Evolutionary conservation across 2,888 invertebrate species (phyloP).

Genomic region (Drosophila melanosoma): DNA sequence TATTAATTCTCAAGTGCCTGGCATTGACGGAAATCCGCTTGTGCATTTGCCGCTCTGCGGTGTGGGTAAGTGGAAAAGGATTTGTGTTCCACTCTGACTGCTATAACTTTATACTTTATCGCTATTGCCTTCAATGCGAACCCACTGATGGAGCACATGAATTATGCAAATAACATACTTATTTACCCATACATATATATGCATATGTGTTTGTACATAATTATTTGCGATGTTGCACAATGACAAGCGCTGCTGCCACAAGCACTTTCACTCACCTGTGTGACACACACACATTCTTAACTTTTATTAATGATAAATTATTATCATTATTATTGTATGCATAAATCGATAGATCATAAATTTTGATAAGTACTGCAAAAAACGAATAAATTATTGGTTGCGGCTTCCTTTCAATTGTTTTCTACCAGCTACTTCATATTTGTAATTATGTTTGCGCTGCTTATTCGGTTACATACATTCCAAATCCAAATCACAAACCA

Average conservation of each 20-base stretch:
- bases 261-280: conserved; percentile 32
- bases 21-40: conserved; percentile 70
- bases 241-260: conserved; percentile 6
- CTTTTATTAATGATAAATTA: conserved; percentile 5
- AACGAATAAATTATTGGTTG: conserved; percentile 51
- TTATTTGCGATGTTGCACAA: conserved; percentile 35
- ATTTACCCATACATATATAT: not conserved
- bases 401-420: conserved; percentile 48
- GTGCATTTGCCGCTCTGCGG: conserved; percentile 13
- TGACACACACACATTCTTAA: conserved; percentile 5
- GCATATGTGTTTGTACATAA: conserved; percentile 29
- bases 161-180: conserved; percentile 69
- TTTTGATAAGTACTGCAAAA: conserved; percentile 48
- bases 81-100: conserved; percentile 37
- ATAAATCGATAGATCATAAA: conserved; percentile 74
- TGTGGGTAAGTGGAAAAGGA: conserved; percentile 56
- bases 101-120: conserved; percentile 21
- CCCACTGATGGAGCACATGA: conserved; percentile 56
- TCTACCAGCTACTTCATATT: conserved; percentile 14
- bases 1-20: conserved; percentile 74
- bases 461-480: not conserved
- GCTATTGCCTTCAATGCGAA: conserved; percentile 21
- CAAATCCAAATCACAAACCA: not conserved
- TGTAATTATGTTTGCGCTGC: conserved; percentile 4
- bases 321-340: conserved; percentile 11